These are phyloP conservation scores for Neostethus bicornis DNA, from an alignment of 2,797 vertebrate genomes.

Conservation along the genomic window DNA sequence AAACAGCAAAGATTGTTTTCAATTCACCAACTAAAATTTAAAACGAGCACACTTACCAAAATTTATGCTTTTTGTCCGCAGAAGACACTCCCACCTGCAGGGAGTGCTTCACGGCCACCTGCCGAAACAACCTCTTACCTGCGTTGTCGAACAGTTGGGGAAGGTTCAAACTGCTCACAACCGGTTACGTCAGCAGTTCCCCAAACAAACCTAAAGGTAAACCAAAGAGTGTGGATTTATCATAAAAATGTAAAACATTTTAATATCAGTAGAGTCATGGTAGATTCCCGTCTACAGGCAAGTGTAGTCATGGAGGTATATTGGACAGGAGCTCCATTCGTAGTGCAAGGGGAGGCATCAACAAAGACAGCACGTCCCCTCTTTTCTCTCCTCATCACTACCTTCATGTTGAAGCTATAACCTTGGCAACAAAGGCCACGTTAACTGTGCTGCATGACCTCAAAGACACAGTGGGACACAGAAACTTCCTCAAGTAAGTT, in stretches of 20 bases:
- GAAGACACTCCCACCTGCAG: slow-evolving; percentile 81
- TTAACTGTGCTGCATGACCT: slow-evolving; percentile 81
- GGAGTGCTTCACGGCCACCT: slow-evolving; percentile 83
- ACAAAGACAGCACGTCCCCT: slow-evolving; percentile 86
- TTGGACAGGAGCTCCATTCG: slow-evolving; percentile 82
- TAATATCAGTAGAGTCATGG: too few relatives aligned
- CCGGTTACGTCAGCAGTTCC: slow-evolving; percentile 83
- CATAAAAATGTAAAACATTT: too few relatives aligned
- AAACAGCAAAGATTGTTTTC: too few relatives aligned
- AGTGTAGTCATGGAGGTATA: slow-evolving; percentile 89
- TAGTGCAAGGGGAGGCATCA: slow-evolving; percentile 86
- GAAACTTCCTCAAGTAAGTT: slow-evolving; percentile 80
- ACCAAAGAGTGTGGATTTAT: background rate
- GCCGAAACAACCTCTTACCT: slow-evolving; percentile 80
- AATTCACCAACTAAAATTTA: too few relatives aligned
- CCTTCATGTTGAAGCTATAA: slow-evolving; percentile 81
- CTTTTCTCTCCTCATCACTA: slow-evolving; percentile 87
- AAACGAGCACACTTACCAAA: background rate
- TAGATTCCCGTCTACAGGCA: slow-evolving; percentile 70
- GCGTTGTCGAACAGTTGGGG: slow-evolving; percentile 40
- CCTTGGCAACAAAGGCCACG: slow-evolving; percentile 82
- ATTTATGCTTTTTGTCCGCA: slow-evolving; percentile 37
- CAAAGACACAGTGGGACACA: slow-evolving; percentile 76
- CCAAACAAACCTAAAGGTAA: slow-evolving; percentile 84
- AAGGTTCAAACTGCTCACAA: slow-evolving; percentile 77